These are phyloP conservation scores for Marmota monax DNA, from an alignment of 2,113 vertebrate species.

Conservation along the genomic window DNA sequence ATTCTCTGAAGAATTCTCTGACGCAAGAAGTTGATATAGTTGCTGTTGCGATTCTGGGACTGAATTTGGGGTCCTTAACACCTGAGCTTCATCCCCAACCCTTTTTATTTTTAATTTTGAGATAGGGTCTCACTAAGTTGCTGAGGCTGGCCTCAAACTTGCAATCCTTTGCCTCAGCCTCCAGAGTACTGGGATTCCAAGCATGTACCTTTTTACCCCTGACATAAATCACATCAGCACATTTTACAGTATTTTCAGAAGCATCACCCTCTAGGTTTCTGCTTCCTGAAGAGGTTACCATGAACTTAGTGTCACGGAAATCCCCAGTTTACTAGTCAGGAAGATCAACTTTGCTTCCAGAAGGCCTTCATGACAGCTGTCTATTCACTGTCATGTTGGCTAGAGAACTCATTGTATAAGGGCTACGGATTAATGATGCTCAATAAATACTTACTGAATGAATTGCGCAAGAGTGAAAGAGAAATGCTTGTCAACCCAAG, in stretches of 20 bases:
- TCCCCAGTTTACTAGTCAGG: not conserved
- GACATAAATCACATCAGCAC: not conserved
- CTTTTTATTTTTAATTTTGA: no score
- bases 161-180: no score
- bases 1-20: not conserved
- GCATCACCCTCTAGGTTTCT: not conserved
- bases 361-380: not conserved
- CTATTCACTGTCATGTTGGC: not conserved
- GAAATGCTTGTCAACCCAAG: not conserved
- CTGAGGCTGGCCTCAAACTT: no score
- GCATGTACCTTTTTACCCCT: not conserved
- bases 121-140: no score
- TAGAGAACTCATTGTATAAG: not conserved
- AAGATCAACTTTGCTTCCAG: not conserved
- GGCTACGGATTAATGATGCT: not conserved
- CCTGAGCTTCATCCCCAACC: no score
- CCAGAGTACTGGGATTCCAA: no score
- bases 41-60: no score
- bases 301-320: not conserved
- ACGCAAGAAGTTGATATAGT: not conserved
- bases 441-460: not conserved
- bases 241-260: conserved; percentile 10
- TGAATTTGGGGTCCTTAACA: no score
- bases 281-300: not conserved
- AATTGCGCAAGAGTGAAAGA: not conserved